phyloP scores from a whole-genome alignment of 2,797 vertebrate genomes.

The Octomys mimax region DNA sequence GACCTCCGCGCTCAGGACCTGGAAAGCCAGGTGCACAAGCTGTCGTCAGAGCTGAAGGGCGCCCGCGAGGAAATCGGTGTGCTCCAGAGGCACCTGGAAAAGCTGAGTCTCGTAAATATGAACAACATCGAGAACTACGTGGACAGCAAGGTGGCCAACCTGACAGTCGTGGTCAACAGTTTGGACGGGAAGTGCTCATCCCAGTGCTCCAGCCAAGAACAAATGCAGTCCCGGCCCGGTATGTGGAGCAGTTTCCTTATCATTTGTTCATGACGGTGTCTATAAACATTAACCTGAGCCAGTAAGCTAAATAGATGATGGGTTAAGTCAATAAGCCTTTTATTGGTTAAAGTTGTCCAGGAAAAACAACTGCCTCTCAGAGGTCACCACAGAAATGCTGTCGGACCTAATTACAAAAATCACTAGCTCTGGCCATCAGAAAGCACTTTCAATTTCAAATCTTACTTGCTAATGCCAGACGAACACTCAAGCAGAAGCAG shows the following conservation, averaged over 20 bases:
- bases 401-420: neutral
- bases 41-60: constrained; percentile 94
- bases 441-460: constrained; percentile 32
- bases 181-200: constrained; percentile 93
- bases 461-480: neutral
- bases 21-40: constrained; percentile 93
- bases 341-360: neutral
- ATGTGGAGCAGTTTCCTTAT: constrained; percentile 77
- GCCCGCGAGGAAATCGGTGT: constrained; percentile 93
- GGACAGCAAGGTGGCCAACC: constrained; percentile 94
- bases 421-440: neutral
- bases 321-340: constrained; percentile 22
- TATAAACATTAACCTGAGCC: constrained; percentile 49
- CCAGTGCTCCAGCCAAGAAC: constrained; percentile 88
- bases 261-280: neutral
- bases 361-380: constrained; percentile 12
- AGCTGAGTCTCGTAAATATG: constrained; percentile 93
- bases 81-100: constrained; percentile 94
- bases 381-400: neutral
- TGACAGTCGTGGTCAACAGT: constrained; percentile 92
- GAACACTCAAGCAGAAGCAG: neutral
- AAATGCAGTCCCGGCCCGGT: constrained; percentile 84
- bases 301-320: neutral
- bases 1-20: constrained; percentile 87
- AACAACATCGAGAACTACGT: constrained; percentile 94